These are phyloP conservation scores for Pyrochroa serraticornis DNA, from an alignment of 2,888 invertebrate species.

Conservation along the genomic window DNA sequence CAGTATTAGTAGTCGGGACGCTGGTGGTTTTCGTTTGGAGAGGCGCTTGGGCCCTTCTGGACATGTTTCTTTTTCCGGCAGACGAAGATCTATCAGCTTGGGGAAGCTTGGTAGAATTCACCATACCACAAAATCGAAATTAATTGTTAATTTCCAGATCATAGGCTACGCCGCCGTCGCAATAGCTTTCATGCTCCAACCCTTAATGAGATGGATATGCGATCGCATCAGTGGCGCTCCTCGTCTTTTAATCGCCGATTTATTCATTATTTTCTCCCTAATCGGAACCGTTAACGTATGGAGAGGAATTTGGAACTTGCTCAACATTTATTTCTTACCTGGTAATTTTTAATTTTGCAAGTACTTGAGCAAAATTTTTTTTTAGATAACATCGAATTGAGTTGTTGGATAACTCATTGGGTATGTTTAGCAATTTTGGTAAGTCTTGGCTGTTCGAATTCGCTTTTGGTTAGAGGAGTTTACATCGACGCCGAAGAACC, in stretches of 20 bases:
- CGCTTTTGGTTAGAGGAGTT: slow-evolving; percentile 84
- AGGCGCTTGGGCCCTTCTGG: slow-evolving; percentile 83
- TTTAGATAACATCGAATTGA: slow-evolving; percentile 73
- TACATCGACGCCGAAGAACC: slow-evolving; percentile 87
- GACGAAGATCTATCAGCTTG: slow-evolving; percentile 72
- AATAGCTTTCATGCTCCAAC: slow-evolving; percentile 76
- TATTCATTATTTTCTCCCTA: slow-evolving; percentile 78
- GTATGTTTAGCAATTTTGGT: slow-evolving; percentile 76
- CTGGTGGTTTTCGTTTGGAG: slow-evolving; percentile 89
- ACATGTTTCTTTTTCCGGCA: slow-evolving; percentile 78
- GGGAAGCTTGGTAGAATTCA: slow-evolving; percentile 73
- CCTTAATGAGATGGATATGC: slow-evolving; percentile 73
- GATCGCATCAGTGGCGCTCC: slow-evolving; percentile 70
- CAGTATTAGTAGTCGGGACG: slow-evolving; percentile 82
- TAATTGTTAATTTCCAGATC: slow-evolving; percentile 60
- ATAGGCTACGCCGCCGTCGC: slow-evolving; percentile 77
- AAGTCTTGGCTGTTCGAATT: slow-evolving; percentile 84
- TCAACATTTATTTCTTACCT: slow-evolving; percentile 80
- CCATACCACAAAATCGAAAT: not conserved
- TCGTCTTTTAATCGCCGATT: slow-evolving; percentile 74
- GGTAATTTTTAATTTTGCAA: slow-evolving; percentile 57
- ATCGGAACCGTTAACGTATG: slow-evolving; percentile 86
- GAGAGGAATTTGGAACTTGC: slow-evolving; percentile 84
- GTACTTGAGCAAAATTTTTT: slow-evolving; percentile 31
- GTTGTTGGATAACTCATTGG: slow-evolving; percentile 82